These are phyloP conservation scores for Ricordea florida DNA, from an alignment of 92 coral and sea anemone species.

Conservation along the genomic window DNA sequence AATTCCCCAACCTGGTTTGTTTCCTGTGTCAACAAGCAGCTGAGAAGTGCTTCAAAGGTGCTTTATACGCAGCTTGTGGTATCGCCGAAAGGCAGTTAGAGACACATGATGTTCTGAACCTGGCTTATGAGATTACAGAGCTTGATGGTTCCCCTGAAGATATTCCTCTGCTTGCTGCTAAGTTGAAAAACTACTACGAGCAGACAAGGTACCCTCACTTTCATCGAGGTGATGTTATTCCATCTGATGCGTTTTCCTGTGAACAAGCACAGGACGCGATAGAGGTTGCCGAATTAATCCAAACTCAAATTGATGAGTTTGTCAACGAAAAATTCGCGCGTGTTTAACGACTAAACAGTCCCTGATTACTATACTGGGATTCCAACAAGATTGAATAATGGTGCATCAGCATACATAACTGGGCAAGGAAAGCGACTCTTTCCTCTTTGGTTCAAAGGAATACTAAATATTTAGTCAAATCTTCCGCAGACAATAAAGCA, in stretches of 20 bases:
- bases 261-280: slow-evolving; percentile 88
- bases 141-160: slow-evolving; percentile 83
- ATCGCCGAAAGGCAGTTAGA: slow-evolving; percentile 88
- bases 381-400: no score
- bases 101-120: slow-evolving; percentile 89
- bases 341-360: slow-evolving; percentile 15
- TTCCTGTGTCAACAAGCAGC: slow-evolving; percentile 93
- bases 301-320: slow-evolving; percentile 69
- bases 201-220: slow-evolving; percentile 95
- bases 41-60: slow-evolving; percentile 87
- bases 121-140: slow-evolving; percentile 86
- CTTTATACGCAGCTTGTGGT: slow-evolving; percentile 93
- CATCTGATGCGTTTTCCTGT: slow-evolving; percentile 78
- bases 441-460: no score
- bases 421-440: no score
- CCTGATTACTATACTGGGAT: no score
- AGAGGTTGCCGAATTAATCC: slow-evolving; percentile 61
- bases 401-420: no score
- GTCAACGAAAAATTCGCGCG: slow-evolving; percentile 63
- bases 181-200: slow-evolving; percentile 81
- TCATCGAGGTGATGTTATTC: slow-evolving; percentile 78
- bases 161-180: slow-evolving; percentile 80
- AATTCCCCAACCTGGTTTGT: slow-evolving; percentile 84
- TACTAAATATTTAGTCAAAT: no score
- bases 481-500: no score